Percentiles rank a stretch among this genome's conserved stretches.
phyloP scores from a whole-genome alignment of 2,888 invertebrate species.

The Phalera bucephala region DNA sequence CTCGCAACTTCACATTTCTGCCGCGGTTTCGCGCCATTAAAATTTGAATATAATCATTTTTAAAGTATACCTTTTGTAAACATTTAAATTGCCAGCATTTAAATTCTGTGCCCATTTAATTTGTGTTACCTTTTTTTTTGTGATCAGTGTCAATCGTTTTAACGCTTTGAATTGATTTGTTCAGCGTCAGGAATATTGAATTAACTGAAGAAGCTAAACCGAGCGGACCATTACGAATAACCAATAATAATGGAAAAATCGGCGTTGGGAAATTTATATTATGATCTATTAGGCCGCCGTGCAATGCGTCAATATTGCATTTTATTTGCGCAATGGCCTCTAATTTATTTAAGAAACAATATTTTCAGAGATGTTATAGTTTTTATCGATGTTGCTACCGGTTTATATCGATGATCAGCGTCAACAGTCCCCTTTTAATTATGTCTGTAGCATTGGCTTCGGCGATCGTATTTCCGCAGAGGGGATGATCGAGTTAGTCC shows the following conservation, averaged over 20 bases:
- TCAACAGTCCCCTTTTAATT: conserved; percentile 26
- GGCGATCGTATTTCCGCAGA: conserved; percentile 42
- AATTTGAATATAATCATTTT: not conserved
- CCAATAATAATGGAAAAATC: not conserved
- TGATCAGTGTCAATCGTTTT: conserved; percentile 17
- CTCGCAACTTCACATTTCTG: conserved; percentile 23
- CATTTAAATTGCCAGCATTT: conserved; percentile 23
- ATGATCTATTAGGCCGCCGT: not conserved
- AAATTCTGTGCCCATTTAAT: conserved; percentile 12
- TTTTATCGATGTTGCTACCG: conserved; percentile 10
- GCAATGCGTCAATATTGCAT: conserved; percentile 1
- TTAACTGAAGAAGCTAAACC: conserved; percentile 8
- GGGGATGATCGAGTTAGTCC: conserved; percentile 24
- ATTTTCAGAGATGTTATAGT: conserved; percentile 12
- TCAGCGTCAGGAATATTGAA: conserved; percentile 7
- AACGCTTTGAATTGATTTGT: conserved; percentile 7
- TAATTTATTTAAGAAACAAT: conserved; percentile 8
- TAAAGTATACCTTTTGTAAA: not conserved
- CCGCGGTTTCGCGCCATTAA: conserved; percentile 44
- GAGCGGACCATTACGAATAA: conserved; percentile 4
- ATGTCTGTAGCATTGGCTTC: conserved; percentile 22
- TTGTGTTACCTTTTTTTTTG: conserved; percentile 13
- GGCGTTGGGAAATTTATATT: conserved; percentile 2
- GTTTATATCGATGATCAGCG: conserved; percentile 11
- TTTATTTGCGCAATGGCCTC: conserved; percentile 3